Evolutionary conservation across 1,140 invertebrate genomes (phyloP), one percentile per base, ranked within the genome.

Genomic region (Meloidogyne floridensis): DNA sequence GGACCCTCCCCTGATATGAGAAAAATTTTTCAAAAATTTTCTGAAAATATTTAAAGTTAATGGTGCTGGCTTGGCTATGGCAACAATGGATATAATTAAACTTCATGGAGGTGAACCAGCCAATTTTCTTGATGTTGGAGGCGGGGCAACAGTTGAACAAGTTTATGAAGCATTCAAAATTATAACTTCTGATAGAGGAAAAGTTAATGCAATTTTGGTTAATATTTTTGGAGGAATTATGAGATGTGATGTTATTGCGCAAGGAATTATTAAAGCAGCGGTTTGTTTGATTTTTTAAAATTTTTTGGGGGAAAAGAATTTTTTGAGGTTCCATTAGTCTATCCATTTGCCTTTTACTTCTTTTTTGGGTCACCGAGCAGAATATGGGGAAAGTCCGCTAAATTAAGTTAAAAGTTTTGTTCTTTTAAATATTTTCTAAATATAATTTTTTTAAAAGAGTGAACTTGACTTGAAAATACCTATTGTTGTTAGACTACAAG

Each of bases 101-200:
- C 77, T 91, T 70, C 87, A 91, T 80, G 96, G 96, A 71, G 96
- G 96, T 65, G 93, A 93, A 86, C 96, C 96, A 15, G 96, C 96
- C 0, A 98, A 98, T 91, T 98, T 98, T 91, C 91, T 98, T 18
- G 82, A 79, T 47, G 82, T 83, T 18, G 96, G 96, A 59, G 96
- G 96, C 84, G 95, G 95, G 79, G 96, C 96, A n/a, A 95, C 95
- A 20, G 94, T 95, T 47, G 84, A 91, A 77, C 94, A 96, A 91
- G 96, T 98, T 7, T 94, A 95, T 69, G 95, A 96, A 90, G 96
- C 96, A 75, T 96, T 98, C 91, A 94, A 95, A 91, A 95, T 98
- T 72, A 94, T 98, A 84, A 96, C 96, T 71, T 91, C 92, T 70
- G 93, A 94, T 90, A 72, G 80, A 69, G 91, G 92, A 18, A 93